Evolutionary conservation across 1,140 invertebrate species (phyloP), one percentile per base, ranked within the genome.

Genomic region (Diuraphis noxia): DNA sequence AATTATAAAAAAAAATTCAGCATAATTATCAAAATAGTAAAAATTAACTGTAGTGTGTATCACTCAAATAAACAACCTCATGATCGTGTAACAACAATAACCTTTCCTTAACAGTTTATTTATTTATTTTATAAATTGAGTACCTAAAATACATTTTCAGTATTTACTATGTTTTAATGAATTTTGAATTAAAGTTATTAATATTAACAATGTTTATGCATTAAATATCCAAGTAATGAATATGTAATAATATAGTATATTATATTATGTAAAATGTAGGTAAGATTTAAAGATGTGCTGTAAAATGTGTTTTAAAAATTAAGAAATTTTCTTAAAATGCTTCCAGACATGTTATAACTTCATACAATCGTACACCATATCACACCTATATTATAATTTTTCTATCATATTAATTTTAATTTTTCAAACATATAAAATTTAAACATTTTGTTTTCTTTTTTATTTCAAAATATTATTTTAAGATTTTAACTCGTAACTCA

Each of bases 11-110:
- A 84, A 43, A 46, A 82, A 19, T 25, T 38, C 36, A 82, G 81
- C 82, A 84, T n/a, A 84, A 21, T 84, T 84, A 84, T 84, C 13
- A n/a, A 43, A 43, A 43, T 30, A n/a, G 40, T 84, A 84, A 72
- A n/a, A n/a, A 40, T 34, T 84, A 84, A 84, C 41, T n/a, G 30
- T 72, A 34, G 82, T 40, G 41, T 17, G 40, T 84, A 84, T 34
- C 5, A 21, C 13, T 43, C 23, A 19, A n/a, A 84, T 84, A 21
- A 34, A 84, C 41, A 84, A 84, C 30, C 82, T 41, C 25, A 17
- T 5, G 25, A 4, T 30, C 23, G 4, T 77, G 36, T n/a, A 77
- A 77, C 72, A 36, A 77, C 34, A 30, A 82, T 82, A 82, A 3
- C 36, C 30, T 17, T 72, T 17, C 5, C 56, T 56, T 43, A 9